phyloP scores from a whole-genome alignment of 2,113 vertebrate species.

The Sylvilagus bachmani region DNA sequence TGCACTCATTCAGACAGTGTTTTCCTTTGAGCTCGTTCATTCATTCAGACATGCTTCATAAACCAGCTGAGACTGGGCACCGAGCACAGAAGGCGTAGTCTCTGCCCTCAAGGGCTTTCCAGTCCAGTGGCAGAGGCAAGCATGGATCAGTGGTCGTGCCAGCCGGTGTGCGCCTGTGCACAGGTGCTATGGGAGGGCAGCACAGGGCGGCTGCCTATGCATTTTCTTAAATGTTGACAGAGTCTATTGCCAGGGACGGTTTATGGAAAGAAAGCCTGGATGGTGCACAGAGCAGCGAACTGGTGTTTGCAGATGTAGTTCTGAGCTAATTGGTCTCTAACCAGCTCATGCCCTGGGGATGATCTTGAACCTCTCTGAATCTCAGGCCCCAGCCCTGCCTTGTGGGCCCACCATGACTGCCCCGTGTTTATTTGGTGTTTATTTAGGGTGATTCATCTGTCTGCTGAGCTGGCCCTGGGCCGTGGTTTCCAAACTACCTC shows the following conservation, averaged over 20 bases:
- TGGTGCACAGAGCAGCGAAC: not conserved
- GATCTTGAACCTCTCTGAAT: not conserved
- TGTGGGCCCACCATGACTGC: not conserved
- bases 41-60: not conserved
- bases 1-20: not conserved
- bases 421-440: not conserved
- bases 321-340: too few species aligned
- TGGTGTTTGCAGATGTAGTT: not conserved
- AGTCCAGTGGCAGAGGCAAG: not conserved
- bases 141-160: not conserved
- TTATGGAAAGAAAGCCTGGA: not conserved
- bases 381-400: not conserved
- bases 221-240: rapidly evolving
- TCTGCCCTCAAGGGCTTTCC: not conserved
- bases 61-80: not conserved
- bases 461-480: not conserved
- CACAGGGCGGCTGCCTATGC: not conserved
- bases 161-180: not conserved
- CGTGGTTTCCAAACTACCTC: not conserved
- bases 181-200: rapidly evolving
- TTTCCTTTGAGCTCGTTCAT: not conserved
- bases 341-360: not conserved
- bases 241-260: too few species aligned
- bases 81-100: not conserved
- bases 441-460: not conserved